Evolutionary conservation across 2,888 invertebrate species (phyloP), one percentile per base, ranked within the genome.

Genomic region (Hyles lineata): DNA sequence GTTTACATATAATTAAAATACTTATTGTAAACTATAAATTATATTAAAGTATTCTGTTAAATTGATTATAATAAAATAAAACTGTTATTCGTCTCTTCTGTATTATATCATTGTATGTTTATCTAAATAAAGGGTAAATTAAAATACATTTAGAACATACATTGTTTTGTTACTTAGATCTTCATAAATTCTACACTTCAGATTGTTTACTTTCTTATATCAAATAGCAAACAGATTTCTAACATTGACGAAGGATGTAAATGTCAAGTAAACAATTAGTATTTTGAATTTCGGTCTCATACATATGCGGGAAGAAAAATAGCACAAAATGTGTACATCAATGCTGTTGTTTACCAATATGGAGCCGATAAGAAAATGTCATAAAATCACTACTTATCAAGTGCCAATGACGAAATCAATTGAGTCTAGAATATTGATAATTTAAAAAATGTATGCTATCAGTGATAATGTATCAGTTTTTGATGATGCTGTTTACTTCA

Each of bases 301-400:
- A n/a, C 9, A 59, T 43, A 11, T 43, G 15, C 43, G 15, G 43
- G 3, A 43, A 43, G 1, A 43, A 43, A 43, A 43, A 9, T 0
- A 2, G 15, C 11, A 8, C 21, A 52, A 21, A 32, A 11, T 63
- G 23, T 32, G 6, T 43, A 32, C 32, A 32, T 11, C 19, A 50
- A 60, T 35, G 60, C 25, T 60, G 35, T 70, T 29, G 17, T 59
- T 59, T 70, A 32, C 21, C 23, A 60, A 35, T 43, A 35, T 25
- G 19, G n/a, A 21, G n/a, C 6, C 8, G 43, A 70, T 71, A 71
- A 50, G 25, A 52, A n/a, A 32, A 19, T 52, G 29, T 61, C 50
- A 61, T 29, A 43, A 70, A 61, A 70, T 43, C 50, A 70, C 50
- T 29, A 19, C 17, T 62, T 70, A 70, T 72, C 63, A 50, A 4